These are phyloP conservation scores for Aphidoletes aphidimyza DNA, from an alignment of 2,888 invertebrate genomes.

Conservation along the genomic window DNA sequence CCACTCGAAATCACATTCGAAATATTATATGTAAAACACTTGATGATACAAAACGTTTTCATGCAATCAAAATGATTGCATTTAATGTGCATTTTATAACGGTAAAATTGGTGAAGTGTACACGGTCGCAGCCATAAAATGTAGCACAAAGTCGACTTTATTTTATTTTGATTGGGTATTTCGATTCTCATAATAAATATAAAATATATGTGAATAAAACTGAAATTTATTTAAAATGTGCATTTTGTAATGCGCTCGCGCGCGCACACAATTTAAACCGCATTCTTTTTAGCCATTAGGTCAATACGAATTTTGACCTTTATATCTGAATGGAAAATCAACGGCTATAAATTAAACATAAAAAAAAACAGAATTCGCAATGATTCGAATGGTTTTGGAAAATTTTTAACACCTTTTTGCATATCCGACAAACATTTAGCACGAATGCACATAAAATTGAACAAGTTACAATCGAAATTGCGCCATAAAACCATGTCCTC, in stretches of 20 bases:
- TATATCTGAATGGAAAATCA: conserved; percentile 45
- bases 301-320: not conserved
- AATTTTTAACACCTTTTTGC: not conserved
- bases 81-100: conserved; percentile 30
- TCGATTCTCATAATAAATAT: not conserved
- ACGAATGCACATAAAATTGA: not conserved
- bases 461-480: not conserved
- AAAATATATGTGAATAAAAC: not conserved
- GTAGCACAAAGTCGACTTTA: not conserved
- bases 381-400: not conserved
- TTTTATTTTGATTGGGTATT: not conserved
- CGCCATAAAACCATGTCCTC: conserved; percentile 17
- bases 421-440: not conserved
- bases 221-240: not conserved
- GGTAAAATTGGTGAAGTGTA: not conserved
- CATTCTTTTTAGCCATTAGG: not conserved
- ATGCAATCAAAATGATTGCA: not conserved
- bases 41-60: not conserved
- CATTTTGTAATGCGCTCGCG: not conserved
- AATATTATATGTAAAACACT: conserved; percentile 35
- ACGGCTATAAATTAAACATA: not conserved
- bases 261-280: not conserved
- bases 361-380: not conserved
- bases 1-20: not conserved
- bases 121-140: not conserved